Base-by-base conservation (phyloP, 2,113 vertebrate species). In the Tachycineta bicolor region DNA sequence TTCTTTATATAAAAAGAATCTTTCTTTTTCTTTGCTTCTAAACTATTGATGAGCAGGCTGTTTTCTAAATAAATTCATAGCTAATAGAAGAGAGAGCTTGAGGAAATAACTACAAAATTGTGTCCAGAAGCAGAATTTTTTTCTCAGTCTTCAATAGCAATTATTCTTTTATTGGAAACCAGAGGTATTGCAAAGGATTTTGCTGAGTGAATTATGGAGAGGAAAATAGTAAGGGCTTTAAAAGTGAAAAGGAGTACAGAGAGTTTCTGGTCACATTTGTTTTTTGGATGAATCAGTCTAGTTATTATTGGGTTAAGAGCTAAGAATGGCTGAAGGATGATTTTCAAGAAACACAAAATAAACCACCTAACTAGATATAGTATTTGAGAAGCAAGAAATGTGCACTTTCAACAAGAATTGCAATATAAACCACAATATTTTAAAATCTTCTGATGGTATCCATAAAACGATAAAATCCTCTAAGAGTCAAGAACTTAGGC, bases 41-140 rank as follows among this genome's bases (percentile, higher is more conserved):
- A 96, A 79, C 19, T 92, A 65, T 82, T 91, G 55, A 94, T 74
- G 83, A 93, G 28, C 70, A 73, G 46, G 17, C 44, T 95, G 29
- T 87, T 94, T 95, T 85, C 75, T 93, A 92, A 94, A 89, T 94
- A 96, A 96, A 87, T 89, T 93, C 60, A 43, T 93, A 92, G 84
- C 41, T 92, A 93, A 91, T 65, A 55, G n/a, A 89, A 82, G 41
- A 74, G 9, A 62, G 43, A 84, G n/a, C 62, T 87, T 70, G 52
- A 95, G 73, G 25, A 94, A 29, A 18, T 87, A 89, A 95, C 95
- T 94, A 90, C 6, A 59, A 93, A 95, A 95, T 64, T 53, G 46
- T 86, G 59, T 94, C 31, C 22, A 49, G 43, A 49, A 75, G 87
- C 28, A 91, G 9, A 90, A 9, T 75, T 83, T 67, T 37, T 55